Conservation (phyloP, 1,140 invertebrate species). For the Eufriesea mexicana region DNA sequence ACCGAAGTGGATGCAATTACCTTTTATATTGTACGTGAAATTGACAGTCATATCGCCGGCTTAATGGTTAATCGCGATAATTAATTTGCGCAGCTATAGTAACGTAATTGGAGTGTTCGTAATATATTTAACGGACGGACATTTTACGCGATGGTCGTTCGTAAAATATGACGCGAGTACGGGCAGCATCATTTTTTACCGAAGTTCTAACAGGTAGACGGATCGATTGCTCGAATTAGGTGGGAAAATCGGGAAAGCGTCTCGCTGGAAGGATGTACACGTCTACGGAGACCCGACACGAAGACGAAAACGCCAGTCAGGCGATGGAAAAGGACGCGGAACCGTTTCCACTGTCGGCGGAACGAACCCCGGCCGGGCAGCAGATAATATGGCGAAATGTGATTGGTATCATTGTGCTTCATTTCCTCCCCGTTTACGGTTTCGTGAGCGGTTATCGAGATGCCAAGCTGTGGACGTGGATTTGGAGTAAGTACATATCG, state of each 20-base stretch:
- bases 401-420: conserved; percentile 72
- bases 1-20: background rate
- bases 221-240: conserved; percentile 24
- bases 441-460: conserved; percentile 62
- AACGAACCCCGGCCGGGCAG: conserved; percentile 54
- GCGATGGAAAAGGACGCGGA: conserved; percentile 43
- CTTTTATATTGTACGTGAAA: conserved; percentile 2
- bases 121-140: conserved; percentile 7
- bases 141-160: background rate
- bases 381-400: conserved; percentile 77
- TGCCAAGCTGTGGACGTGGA: conserved; percentile 75
- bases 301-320: conserved; percentile 51
- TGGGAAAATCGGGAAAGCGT: background rate
- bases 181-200: background rate
- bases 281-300: conserved; percentile 73
- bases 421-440: conserved; percentile 69
- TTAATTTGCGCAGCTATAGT: background rate
- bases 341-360: conserved; percentile 47
- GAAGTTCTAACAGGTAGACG: background rate
- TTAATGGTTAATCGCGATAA: background rate
- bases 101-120: background rate
- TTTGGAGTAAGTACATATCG: conserved; percentile 72
- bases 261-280: conserved; percentile 61
- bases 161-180: background rate
- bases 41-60: background rate